Evolutionary conservation across 2,888 invertebrate species (phyloP).

Genomic region (Odontothrips loti): DNA sequence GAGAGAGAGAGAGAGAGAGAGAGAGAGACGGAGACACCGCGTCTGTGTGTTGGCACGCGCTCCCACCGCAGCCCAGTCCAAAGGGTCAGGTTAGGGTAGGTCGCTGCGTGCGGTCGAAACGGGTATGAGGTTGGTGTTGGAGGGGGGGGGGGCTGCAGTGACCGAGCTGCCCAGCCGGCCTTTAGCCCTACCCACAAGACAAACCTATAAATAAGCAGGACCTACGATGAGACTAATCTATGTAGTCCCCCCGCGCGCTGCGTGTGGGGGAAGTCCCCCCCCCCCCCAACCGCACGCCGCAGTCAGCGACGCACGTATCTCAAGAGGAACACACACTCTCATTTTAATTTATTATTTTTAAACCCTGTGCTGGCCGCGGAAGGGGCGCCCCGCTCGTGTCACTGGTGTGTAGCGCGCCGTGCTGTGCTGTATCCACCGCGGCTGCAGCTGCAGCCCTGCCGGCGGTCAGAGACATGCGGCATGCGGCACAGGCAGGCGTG

Average conservation of each 20-base stretch:
- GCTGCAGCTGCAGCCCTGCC: too few relatives aligned
- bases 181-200: neutral
- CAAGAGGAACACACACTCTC: too few relatives aligned
- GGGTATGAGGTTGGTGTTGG: neutral
- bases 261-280: neutral
- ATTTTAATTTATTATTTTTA: too few relatives aligned
- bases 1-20: constrained; percentile 17
- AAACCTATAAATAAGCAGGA: constrained; percentile 12
- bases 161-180: neutral
- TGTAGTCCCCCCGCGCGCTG: neutral
- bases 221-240: neutral
- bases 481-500: too few relatives aligned
- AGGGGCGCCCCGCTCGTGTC: too few relatives aligned
- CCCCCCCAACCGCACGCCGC: too few relatives aligned
- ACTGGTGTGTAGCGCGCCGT: too few relatives aligned
- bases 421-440: too few relatives aligned
- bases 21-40: neutral
- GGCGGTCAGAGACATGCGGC: too few relatives aligned
- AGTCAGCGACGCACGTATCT: too few relatives aligned
- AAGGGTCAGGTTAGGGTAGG: neutral
- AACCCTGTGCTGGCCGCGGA: too few relatives aligned
- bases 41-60: neutral
- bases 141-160: neutral
- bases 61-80: neutral
- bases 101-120: neutral